Evolutionary conservation across 1,140 invertebrate genomes (phyloP).

Genomic region (Sminthurinus signatus): DNA sequence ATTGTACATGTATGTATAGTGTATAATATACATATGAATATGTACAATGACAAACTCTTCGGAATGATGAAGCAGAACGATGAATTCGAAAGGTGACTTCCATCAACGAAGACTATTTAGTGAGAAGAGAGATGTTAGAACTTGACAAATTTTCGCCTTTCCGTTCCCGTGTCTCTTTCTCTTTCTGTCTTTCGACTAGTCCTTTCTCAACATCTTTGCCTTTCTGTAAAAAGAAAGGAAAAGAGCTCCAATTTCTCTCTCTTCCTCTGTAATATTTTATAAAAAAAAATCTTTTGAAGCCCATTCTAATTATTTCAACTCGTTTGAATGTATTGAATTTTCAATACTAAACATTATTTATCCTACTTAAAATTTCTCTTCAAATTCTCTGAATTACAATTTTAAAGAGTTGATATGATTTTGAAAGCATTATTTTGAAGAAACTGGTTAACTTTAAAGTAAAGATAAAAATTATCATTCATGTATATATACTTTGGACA

Average conservation of each 20-base stretch:
- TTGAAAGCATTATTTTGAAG: no score
- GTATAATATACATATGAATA: no score
- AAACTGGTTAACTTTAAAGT: no score
- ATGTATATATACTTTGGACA: no score
- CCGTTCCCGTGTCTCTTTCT: not conserved
- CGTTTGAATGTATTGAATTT: no score
- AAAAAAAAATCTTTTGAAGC: not conserved
- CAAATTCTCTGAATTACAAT: no score
- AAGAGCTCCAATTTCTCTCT: not conserved
- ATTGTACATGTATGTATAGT: no score
- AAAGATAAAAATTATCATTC: no score
- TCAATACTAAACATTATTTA: no score
- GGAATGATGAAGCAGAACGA: not conserved
- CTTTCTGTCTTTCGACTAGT: not conserved
- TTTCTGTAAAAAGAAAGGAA: not conserved
- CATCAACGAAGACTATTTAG: conserved; percentile 4
- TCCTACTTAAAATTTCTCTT: no score
- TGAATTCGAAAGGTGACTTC: not conserved
- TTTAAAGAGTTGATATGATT: no score
- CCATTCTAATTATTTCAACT: not conserved
- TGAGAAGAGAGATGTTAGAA: not conserved
- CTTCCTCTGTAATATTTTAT: not conserved
- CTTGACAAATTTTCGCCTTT: conserved; percentile 12
- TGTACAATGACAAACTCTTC: no score
- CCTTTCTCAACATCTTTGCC: not conserved